A percentile compares a stretch with the other conserved stretches of the same genome.
phyloP scores from a whole-genome alignment of 2,888 invertebrate genomes.

The Pediacus dermestoides region DNA sequence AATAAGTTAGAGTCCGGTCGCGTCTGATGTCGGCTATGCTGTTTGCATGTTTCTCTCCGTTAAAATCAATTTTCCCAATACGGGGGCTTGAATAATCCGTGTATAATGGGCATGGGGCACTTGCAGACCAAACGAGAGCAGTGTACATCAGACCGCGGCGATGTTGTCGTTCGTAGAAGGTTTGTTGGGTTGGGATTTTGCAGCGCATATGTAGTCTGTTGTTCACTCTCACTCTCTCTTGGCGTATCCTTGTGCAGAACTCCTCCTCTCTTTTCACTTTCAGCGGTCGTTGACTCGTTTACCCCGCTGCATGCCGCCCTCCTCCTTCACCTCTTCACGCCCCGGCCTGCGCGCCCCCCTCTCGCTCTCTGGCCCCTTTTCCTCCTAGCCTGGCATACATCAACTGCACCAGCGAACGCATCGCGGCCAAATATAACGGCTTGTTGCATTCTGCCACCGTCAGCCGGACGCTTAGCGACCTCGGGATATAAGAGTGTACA shows the following conservation, averaged over 20 bases:
- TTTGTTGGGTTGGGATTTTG: constrained; percentile 3
- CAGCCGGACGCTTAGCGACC: constrained; percentile 24
- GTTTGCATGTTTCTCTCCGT: no score
- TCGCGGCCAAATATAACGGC: constrained; percentile 30
- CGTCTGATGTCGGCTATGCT: no score
- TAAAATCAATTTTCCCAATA: no score
- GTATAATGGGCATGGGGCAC: no score
- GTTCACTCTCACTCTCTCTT: constrained; percentile 7
- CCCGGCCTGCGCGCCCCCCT: constrained; percentile 23
- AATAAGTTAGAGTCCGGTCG: no score
- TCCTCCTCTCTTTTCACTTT: constrained; percentile 45
- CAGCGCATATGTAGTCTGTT: not conserved
- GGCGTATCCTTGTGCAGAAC: constrained; percentile 41
- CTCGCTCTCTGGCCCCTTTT: constrained; percentile 20
- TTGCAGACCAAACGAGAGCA: no score
- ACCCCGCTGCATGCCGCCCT: constrained; percentile 18
- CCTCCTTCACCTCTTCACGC: constrained; percentile 18
- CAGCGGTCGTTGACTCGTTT: constrained; percentile 41
- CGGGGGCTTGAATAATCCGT: no score
- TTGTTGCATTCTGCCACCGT: constrained; percentile 3
- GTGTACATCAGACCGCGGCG: not conserved
- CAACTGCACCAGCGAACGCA: constrained; percentile 27
- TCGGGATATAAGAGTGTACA: no score
- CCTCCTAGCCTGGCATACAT: constrained; percentile 28
- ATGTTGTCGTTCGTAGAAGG: no score